Base-by-base conservation (phyloP, 1,140 invertebrate species). In the Dufourea novaeangliae region DNA sequence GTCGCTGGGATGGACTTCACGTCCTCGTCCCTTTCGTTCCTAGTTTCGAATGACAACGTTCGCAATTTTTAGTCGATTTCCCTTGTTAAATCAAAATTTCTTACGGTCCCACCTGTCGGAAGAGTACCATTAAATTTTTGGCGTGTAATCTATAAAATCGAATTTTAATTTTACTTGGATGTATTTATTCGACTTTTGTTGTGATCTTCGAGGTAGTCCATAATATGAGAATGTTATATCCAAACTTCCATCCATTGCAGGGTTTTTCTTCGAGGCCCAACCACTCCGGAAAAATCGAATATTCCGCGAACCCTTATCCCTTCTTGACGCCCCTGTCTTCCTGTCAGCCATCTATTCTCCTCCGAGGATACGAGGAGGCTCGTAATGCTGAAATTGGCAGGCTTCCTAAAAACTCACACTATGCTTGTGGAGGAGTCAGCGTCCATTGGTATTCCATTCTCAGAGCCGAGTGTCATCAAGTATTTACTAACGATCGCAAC, bases 401-500 rank as follows among this genome's bases (percentile, higher is more conserved):
- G 52, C 41, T 68, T 68, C 56, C 78, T 63, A 39, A 44, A 63
- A 56, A 57, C 39, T 77, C 69, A 8, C 54, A 12, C 37, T n/a
- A 46, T 4, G 37, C 25, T n/a, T 37, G 27, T 39, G 44, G 20
- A 39, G 32, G n/a, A 46, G 22, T 12, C 27, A 7, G 4, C 20
- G 17, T 17, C 66, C 22, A 62, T 83, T 63, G 52, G 22, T 69
- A 79, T 82, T 85, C 79, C 41, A 39, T 83, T 57, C 56, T 22
- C 37, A 54, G 64, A 32, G 27, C 17, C n/a, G 17, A 25, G 37
- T 68, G 75, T 79, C 73, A 82, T 88, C 57, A 69, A 83, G 70
- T 85, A 88, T 87, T 87, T 86, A 87, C 74, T 75, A 83, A 88
- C 78, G 74, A 77, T 71, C 59, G 57, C 61, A n/a, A 57, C 11